These are phyloP conservation scores for Hoplostethus atlanticus DNA, from an alignment of 2,797 vertebrate species.

Conservation along the genomic window DNA sequence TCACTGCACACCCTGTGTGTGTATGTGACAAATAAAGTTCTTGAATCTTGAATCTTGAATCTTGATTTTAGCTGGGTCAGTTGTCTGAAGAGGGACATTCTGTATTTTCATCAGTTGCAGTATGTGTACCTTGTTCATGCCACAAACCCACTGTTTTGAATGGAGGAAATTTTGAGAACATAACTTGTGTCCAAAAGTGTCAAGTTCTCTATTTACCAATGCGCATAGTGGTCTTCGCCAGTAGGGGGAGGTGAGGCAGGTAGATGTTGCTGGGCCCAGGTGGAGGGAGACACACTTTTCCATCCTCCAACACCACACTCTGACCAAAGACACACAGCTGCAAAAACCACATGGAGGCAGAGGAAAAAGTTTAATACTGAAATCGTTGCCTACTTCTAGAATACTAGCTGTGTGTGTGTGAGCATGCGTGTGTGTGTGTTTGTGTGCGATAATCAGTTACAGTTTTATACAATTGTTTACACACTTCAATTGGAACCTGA, in stretches of 20 bases:
- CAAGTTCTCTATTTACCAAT: slow-evolving; percentile 83
- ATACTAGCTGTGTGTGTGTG: not conserved
- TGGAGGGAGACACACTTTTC: slow-evolving; percentile 69
- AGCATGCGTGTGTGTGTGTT: not conserved
- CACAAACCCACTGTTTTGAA: no score
- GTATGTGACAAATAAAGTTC: no score
- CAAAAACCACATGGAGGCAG: slow-evolving; percentile 12
- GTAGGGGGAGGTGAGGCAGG: slow-evolving; percentile 86
- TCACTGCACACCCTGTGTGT: no score
- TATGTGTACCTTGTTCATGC: no score
- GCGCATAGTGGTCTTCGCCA: slow-evolving; percentile 87
- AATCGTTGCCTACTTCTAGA: not conserved
- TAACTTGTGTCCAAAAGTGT: not conserved
- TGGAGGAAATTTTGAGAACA: no score
- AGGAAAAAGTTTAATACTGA: not conserved
- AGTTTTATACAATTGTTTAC: no score
- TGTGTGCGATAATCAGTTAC: not conserved
- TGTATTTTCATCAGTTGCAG: no score
- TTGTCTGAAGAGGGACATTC: no score
- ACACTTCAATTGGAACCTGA: no score
- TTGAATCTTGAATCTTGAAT: no score
- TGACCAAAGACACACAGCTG: slow-evolving; percentile 89
- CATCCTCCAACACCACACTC: slow-evolving; percentile 69
- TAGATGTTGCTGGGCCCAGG: slow-evolving; percentile 88
- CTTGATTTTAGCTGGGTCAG: no score